Evolutionary conservation across 2,888 invertebrate genomes (phyloP).

Genomic region (Epistrophe grossulariae): DNA sequence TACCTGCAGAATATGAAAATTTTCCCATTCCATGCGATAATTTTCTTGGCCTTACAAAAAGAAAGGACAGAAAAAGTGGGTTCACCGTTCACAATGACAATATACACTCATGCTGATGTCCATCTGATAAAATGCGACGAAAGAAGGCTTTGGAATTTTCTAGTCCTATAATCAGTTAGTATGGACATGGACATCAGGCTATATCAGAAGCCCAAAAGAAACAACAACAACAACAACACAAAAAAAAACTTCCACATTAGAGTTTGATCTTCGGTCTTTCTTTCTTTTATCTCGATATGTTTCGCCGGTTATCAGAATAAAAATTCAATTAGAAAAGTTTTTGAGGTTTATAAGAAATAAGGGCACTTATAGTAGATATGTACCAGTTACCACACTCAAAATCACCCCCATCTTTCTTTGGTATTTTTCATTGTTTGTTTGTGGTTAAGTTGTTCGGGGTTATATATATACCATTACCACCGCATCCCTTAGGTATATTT

Average conservation of each 20-base stretch:
- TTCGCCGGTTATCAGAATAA: conserved; percentile 65
- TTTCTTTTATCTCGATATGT: conserved; percentile 70
- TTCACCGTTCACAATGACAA: conserved; percentile 50
- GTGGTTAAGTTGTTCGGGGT: conserved; percentile 7
- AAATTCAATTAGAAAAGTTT: conserved; percentile 74
- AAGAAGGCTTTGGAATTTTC: conserved; percentile 57
- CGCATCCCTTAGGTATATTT: conserved; percentile 1
- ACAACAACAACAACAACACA: background rate
- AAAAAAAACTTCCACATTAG: conserved; percentile 62
- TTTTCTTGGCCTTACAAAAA: conserved; percentile 21
- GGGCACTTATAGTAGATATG: conserved; percentile 55
- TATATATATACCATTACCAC: background rate
- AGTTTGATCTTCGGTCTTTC: conserved; percentile 47
- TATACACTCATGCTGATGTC: conserved; percentile 60
- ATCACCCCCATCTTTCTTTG: conserved; percentile 46
- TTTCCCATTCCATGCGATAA: conserved; percentile 17
- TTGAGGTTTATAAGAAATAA: conserved; percentile 57
- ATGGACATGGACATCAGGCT: background rate
- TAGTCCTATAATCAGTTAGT: background rate
- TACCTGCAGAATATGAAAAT: conserved; percentile 61
- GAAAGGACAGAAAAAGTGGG: conserved; percentile 33
- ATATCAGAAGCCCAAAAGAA: conserved; percentile 22
- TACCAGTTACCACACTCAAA: conserved; percentile 5
- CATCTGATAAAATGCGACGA: conserved; percentile 64
- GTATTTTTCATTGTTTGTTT: conserved; percentile 19